Conservation (phyloP, 2,888 invertebrate genomes). For the Creontiades dilutus region DNA sequence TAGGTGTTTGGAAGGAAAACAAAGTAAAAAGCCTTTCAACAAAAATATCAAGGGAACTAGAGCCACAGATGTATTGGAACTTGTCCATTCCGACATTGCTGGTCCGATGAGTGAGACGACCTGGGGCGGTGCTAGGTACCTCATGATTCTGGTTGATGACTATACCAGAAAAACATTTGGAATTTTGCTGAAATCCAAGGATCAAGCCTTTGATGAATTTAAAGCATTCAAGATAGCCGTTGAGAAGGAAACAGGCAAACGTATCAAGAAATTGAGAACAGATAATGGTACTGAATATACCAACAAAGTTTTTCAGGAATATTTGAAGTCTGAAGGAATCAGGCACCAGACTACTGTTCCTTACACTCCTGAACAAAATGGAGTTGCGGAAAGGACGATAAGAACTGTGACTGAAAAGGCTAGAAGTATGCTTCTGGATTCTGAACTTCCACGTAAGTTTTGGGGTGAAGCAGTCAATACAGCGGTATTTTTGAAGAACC, state of each 20-base stretch:
- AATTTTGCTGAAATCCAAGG: conserved; percentile 77
- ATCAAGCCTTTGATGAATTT: conserved; percentile 76
- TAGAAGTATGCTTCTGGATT: conserved; percentile 76
- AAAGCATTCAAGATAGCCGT: conserved; percentile 75
- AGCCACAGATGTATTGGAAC: conserved; percentile 71
- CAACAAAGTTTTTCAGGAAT: conserved; percentile 53
- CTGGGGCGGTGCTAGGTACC: conserved; percentile 73
- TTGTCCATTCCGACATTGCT: conserved; percentile 75
- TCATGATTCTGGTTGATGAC: conserved; percentile 74
- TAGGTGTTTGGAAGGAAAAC: conserved; percentile 69
- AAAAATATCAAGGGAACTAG: conserved; percentile 53
- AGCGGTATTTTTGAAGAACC: conserved; percentile 77
- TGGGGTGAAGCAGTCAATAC: conserved; percentile 77
- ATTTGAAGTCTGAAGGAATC: conserved; percentile 62
- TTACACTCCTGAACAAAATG: conserved; percentile 35
- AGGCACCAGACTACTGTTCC: conserved; percentile 69
- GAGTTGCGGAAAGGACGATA: conserved; percentile 47
- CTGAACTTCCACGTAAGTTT: conserved; percentile 75
- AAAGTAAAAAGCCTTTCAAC: conserved; percentile 46
- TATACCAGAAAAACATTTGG: conserved; percentile 73
- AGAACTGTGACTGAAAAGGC: conserved; percentile 75
- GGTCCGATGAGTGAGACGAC: conserved; percentile 74
- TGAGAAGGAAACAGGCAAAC: conserved; percentile 76
- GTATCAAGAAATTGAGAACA: conserved; percentile 75
- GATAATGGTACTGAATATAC: conserved; percentile 70